Evolutionary conservation across 2,113 vertebrate species (phyloP), one percentile per base, ranked within the genome.

Genomic region (Malurus elegans): DNA sequence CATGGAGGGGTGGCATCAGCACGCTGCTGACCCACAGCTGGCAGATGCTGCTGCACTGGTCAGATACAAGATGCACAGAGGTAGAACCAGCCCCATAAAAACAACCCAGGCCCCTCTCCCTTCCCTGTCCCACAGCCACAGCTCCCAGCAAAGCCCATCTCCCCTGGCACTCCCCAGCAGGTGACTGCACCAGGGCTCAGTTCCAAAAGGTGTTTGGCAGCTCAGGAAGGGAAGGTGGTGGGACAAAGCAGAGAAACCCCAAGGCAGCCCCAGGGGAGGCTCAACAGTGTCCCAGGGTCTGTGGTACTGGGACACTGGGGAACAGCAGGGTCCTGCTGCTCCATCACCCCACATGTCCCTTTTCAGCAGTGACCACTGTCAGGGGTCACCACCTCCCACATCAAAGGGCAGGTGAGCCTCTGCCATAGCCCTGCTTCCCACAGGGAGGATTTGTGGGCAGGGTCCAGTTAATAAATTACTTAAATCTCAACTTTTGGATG

Each of bases 361-460:
- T 45, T n/a, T 16, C 60, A 54, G 42, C 38, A 9, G 47, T 4
- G 29, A 34, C 36, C 4, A 0, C 26, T 15, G 31, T 3, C 56
- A 36, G 14, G 31, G 4, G 24, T 21, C 36, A 16, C 14, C 48
- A 4, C 23, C 34, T 44, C 44, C n/a, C 18, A 1, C 0, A 0
- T 10, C 12, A 18, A 58, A 64, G 87, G 3, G 28, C 60, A n/a
- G 60, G 21, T 5, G 8, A 40, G 8, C 4, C 8, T 79, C 42
- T 76, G 42, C 72, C 60, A 8, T 1, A 8, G 18, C 23, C 8
- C 18, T 54, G 51, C 44, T 69, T 69, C 62, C 28, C 23, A 14
- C 29, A 36, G 20, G 9, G 13, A 26, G 28, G 17, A 9, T 18
- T 53, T 72, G 26, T n/a, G 31, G 40, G 16, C 32, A 75, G 51